These are phyloP conservation scores for Drosophila gaucha DNA, from an alignment of 2,888 invertebrate species.

Conservation along the genomic window DNA sequence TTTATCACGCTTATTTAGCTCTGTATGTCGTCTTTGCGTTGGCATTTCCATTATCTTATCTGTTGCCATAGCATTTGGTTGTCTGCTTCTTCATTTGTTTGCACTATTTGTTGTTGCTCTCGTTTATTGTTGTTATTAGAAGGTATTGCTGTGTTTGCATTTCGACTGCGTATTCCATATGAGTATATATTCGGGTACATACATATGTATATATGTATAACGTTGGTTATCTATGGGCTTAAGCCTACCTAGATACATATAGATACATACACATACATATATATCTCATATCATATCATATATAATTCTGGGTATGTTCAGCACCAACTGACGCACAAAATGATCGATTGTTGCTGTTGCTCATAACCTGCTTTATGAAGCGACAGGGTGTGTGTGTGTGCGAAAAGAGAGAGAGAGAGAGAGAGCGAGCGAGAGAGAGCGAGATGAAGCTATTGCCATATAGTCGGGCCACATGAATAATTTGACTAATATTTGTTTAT, in stretches of 20 bases:
- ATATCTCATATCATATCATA: slow-evolving; percentile 15
- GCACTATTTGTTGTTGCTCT: slow-evolving; percentile 18
- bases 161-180: slow-evolving; percentile 30
- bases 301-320: slow-evolving; percentile 20
- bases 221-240: not conserved
- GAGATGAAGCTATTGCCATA: slow-evolving; percentile 1
- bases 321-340: slow-evolving; percentile 51
- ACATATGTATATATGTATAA: not conserved
- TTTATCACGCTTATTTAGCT: slow-evolving; percentile 1
- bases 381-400: not conserved
- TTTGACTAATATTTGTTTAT: slow-evolving; percentile 65
- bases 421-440: not conserved
- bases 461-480: slow-evolving; percentile 56
- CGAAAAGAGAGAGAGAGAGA: not conserved
- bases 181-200: not conserved
- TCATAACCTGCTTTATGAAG: slow-evolving; percentile 1
- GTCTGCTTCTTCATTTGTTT: slow-evolving; percentile 18
- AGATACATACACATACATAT: not conserved
- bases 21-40: slow-evolving; percentile 1
- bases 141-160: slow-evolving; percentile 52
- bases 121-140: slow-evolving; percentile 55
- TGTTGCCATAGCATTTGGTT: slow-evolving; percentile 14
- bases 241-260: not conserved
- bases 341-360: slow-evolving; percentile 43
- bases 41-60: slow-evolving; percentile 35